These are phyloP conservation scores for Pterostichus madidus DNA, from an alignment of 2,888 invertebrate species.

Conservation along the genomic window DNA sequence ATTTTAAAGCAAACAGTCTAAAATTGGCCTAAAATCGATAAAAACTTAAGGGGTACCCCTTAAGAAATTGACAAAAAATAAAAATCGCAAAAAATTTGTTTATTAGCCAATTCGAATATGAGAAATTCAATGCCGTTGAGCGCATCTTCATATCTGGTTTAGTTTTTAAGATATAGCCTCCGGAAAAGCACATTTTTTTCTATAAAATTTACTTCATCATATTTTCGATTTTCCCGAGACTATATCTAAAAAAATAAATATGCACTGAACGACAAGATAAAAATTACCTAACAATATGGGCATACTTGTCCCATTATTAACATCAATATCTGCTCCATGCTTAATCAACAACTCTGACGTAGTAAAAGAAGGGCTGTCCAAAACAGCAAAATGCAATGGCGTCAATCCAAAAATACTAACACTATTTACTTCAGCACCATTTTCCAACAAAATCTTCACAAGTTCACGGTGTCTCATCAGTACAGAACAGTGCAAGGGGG, in stretches of 20 bases:
- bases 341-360: constrained; percentile 76
- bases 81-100: too few species aligned
- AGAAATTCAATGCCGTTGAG: too few species aligned
- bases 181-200: too few species aligned
- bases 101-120: neutral
- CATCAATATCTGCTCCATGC: constrained; percentile 74
- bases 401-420: constrained; percentile 78
- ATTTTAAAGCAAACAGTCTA: neutral
- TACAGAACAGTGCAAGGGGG: constrained; percentile 69
- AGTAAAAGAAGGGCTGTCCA: constrained; percentile 76
- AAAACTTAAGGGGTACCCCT: too few species aligned
- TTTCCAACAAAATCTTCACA: constrained; percentile 74
- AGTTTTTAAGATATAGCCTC: neutral
- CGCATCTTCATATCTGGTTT: too few species aligned
- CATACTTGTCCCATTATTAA: constrained; percentile 67
- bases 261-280: neutral
- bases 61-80: too few species aligned
- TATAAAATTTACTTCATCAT: too few species aligned
- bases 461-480: constrained; percentile 68
- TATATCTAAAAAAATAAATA: neutral
- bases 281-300: constrained; percentile 70
- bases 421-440: constrained; percentile 75
- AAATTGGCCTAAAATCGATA: constrained; percentile 67
- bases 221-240: too few species aligned
- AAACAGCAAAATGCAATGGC: constrained; percentile 77